Evolutionary conservation across 2,888 invertebrate species (phyloP).

Genomic region (Vanessa cardui): DNA sequence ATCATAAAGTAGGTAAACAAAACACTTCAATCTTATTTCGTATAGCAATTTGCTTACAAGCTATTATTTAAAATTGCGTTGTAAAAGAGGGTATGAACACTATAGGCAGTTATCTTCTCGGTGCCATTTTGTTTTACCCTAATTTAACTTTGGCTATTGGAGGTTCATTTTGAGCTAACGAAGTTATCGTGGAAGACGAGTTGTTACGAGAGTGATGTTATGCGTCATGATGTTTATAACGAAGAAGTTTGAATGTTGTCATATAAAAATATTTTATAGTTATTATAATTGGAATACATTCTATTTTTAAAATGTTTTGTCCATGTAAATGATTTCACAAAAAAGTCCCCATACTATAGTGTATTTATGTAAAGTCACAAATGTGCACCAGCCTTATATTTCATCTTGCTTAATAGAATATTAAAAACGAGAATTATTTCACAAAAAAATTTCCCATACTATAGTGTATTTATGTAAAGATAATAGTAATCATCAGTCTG

Average conservation of each 20-base stretch:
- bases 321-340: too few relatives aligned
- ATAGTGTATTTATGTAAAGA: too few relatives aligned
- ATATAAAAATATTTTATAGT: background rate
- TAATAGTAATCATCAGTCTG: too few relatives aligned
- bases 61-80: conserved; percentile 44
- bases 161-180: conserved; percentile 71
- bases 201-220: conserved; percentile 49
- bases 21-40: conserved; percentile 26
- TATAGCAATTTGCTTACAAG: conserved; percentile 40
- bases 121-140: conserved; percentile 69
- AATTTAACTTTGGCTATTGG: conserved; percentile 77
- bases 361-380: too few relatives aligned
- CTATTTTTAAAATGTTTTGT: background rate
- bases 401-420: too few relatives aligned
- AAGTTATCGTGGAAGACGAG: conserved; percentile 61
- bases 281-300: background rate
- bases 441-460: too few relatives aligned
- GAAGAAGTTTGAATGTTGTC: background rate
- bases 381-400: too few relatives aligned
- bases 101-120: conserved; percentile 52
- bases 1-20: conserved; percentile 16
- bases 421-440: too few relatives aligned
- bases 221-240: conserved; percentile 20
- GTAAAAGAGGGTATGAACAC: conserved; percentile 45
- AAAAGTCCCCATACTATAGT: too few relatives aligned